A percentile compares a stretch with the other conserved stretches of the same genome.
Evolutionary conservation across 2,888 invertebrate species (phyloP).

Genomic region (Anagyrus pseudococci): DNA sequence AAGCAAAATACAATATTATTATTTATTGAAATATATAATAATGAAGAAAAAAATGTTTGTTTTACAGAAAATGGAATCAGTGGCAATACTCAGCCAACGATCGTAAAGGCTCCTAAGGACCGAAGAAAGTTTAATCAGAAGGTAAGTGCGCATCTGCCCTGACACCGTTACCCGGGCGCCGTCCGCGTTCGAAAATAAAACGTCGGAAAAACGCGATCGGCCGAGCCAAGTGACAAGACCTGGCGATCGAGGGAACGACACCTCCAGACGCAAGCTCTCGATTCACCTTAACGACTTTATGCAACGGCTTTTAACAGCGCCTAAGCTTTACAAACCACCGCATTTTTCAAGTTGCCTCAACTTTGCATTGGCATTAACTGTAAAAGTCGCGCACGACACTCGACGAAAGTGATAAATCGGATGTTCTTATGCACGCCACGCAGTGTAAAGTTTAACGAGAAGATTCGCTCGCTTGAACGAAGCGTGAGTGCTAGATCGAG

Average conservation of each 20-base stretch:
- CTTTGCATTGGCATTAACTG: no score
- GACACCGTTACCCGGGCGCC: neutral
- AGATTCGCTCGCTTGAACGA: neutral
- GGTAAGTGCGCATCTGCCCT: slow-evolving; percentile 52
- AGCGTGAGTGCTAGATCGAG: slow-evolving; percentile 48
- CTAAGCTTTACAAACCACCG: no score
- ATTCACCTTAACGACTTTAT: no score
- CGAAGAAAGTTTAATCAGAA: slow-evolving; percentile 65
- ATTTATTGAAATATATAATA: no score
- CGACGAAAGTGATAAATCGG: no score
- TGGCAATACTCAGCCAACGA: slow-evolving; percentile 55
- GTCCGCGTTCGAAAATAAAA: slow-evolving; percentile 21
- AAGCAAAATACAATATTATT: no score
- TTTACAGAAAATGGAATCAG: slow-evolving; percentile 57
- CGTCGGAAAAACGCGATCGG: slow-evolving; percentile 10
- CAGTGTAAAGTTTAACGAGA: neutral
- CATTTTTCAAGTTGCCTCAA: no score
- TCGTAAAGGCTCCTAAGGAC: slow-evolving; percentile 63
- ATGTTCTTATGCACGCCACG: no score
- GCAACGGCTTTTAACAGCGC: no score
- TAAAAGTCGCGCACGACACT: no score
- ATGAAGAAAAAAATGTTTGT: slow-evolving; percentile 32
- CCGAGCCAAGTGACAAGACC: neutral
- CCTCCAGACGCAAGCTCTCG: no score
- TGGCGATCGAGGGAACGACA: no score